A percentile compares a stretch with the other conserved stretches of the same genome.
Evolutionary conservation across 2,888 invertebrate species (phyloP).

Genomic region (Petrolisthes cinctipes): DNA sequence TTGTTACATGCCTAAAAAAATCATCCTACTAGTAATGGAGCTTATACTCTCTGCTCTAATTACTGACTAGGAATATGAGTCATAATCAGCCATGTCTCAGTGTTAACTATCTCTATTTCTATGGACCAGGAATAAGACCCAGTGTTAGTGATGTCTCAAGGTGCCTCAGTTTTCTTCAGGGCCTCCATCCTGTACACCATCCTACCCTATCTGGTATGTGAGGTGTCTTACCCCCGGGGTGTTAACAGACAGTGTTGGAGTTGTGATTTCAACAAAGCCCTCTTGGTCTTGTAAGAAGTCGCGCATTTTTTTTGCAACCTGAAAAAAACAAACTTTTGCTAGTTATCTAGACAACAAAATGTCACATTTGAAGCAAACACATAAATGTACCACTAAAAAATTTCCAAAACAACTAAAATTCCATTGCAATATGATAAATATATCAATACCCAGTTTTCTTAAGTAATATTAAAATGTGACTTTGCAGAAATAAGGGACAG

Average conservation of each 20-base stretch:
- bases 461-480: not conserved
- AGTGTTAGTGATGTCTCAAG: too few species aligned
- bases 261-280: conserved; percentile 95
- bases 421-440: not conserved
- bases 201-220: too few species aligned
- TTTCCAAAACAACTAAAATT: not conserved
- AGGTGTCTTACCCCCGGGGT: conserved; percentile 85
- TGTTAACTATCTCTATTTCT: too few species aligned
- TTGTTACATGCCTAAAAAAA: not conserved
- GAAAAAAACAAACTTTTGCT: conserved; percentile 12
- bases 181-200: too few species aligned
- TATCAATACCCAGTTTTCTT: not conserved
- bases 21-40: not conserved
- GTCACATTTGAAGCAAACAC: not conserved
- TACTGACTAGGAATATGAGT: too few species aligned
- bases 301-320: conserved; percentile 85
- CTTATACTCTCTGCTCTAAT: not conserved
- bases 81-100: too few species aligned
- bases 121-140: too few species aligned
- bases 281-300: conserved; percentile 84
- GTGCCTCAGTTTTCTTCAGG: too few species aligned
- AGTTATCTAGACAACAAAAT: not conserved
- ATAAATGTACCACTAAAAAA: not conserved
- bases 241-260: conserved; percentile 92
- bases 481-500: too few species aligned